Evolutionary conservation across 1,140 invertebrate genomes (phyloP).

Genomic region (Steinernema feltiae): DNA sequence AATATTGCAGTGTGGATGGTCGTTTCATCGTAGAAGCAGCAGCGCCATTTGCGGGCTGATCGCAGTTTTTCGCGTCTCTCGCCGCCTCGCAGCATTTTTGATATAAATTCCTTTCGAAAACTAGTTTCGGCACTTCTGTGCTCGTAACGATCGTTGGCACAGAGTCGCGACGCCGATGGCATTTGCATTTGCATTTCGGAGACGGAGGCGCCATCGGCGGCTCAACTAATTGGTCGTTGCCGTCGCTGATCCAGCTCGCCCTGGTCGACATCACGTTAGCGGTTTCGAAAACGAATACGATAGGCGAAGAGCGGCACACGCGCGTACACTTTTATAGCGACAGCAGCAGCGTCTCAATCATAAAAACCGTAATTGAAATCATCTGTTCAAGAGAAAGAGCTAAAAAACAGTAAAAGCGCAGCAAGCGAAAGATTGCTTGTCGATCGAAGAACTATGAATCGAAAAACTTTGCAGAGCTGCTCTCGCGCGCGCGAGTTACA

Average conservation of each 20-base stretch:
- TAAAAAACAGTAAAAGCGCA: not conserved
- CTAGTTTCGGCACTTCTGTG: not conserved
- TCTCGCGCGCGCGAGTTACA: slow-evolving; percentile 10
- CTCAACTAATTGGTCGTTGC: not conserved
- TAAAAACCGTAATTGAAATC: slow-evolving; percentile 3
- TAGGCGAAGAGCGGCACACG: too few species aligned
- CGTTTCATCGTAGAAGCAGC: not conserved
- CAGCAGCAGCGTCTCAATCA: too few species aligned
- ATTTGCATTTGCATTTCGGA: not conserved
- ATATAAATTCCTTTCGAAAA: not conserved
- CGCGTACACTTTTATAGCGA: too few species aligned
- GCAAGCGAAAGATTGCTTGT: not conserved
- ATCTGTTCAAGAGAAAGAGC: not conserved
- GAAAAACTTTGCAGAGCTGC: slow-evolving; percentile 7
- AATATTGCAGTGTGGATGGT: not conserved
- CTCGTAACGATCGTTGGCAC: not conserved
- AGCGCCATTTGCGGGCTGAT: not conserved
- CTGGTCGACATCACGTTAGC: too few species aligned
- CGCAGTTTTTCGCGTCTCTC: slow-evolving; percentile 1
- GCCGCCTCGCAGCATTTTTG: not conserved
- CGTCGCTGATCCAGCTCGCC: too few species aligned
- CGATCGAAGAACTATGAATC: too few species aligned
- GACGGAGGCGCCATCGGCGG: not conserved
- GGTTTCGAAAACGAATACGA: too few species aligned
- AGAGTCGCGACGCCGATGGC: not conserved